phyloP scores from a whole-genome alignment of 2,888 invertebrate species.

The Hyposoter didymator region DNA sequence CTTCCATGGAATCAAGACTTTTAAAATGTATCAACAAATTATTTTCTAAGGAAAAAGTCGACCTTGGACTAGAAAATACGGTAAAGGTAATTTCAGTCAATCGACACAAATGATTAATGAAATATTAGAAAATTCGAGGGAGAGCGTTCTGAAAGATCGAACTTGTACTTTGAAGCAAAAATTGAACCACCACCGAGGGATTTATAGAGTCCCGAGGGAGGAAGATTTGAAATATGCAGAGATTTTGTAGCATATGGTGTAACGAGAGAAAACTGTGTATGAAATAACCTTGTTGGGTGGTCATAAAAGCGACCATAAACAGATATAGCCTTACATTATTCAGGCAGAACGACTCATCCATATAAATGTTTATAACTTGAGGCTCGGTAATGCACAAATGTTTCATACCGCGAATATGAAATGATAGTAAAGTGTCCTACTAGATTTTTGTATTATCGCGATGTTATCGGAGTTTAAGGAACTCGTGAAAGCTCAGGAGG shows the following conservation, averaged over 20 bases:
- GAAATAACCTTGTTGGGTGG: slow-evolving; percentile 27
- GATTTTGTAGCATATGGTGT: slow-evolving; percentile 23
- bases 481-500: neutral
- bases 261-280: slow-evolving; percentile 21
- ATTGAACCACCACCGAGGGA: neutral
- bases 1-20: neutral
- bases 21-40: neutral
- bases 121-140: neutral
- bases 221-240: slow-evolving; percentile 35
- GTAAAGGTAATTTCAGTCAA: neutral
- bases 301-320: slow-evolving; percentile 32
- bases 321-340: slow-evolving; percentile 9
- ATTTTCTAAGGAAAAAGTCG: neutral
- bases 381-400: neutral
- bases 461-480: neutral
- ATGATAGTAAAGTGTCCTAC: neutral
- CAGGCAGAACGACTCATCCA: slow-evolving; percentile 5
- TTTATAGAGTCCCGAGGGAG: neutral
- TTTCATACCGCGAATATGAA: neutral
- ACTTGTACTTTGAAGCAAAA: neutral
- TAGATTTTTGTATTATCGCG: slow-evolving; percentile 7
- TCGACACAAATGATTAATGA: neutral
- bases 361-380: slow-evolving; percentile 25
- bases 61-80: neutral
- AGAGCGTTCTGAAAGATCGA: neutral